Evolutionary conservation across 2,113 vertebrate species (phyloP).

Genomic region (Bombycilla garrulus): DNA sequence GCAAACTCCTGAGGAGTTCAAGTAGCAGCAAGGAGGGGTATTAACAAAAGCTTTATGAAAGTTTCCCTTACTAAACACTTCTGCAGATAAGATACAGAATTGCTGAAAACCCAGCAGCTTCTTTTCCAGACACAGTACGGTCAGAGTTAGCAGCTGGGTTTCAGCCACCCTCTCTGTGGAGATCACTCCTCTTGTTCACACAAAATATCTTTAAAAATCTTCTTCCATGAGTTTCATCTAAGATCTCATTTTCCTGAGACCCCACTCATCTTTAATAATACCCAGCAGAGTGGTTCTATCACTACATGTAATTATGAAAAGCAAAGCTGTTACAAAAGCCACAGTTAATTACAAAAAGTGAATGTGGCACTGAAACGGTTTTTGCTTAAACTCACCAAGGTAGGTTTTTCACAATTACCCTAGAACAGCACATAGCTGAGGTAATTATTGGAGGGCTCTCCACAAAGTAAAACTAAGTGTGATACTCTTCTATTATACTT

Average conservation of each 20-base stretch:
- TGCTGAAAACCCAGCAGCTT: not conserved
- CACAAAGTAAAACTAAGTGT: not conserved
- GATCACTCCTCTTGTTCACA: not conserved
- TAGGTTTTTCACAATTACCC: not conserved
- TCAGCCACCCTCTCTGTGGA: not conserved
- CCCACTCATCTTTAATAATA: not conserved
- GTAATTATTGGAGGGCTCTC: not conserved
- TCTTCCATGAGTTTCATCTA: not conserved
- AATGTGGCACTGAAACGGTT: fast-evolving
- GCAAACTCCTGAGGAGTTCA: not conserved
- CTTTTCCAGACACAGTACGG: not conserved
- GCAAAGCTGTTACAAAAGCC: not conserved
- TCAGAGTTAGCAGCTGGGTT: not conserved
- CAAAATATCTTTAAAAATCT: not conserved
- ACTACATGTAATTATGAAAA: not conserved
- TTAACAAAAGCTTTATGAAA: not conserved
- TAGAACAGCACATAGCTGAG: not conserved
- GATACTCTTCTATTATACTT: not conserved
- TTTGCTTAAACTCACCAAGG: not conserved
- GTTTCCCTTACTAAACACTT: not conserved
- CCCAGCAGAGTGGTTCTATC: not conserved
- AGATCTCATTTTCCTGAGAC: not conserved
- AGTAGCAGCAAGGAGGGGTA: not conserved
- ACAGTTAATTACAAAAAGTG: not conserved
- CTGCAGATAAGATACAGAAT: not conserved